A percentile compares a stretch with the other conserved stretches of the same genome.
These are phyloP conservation scores for Erannis defoliaria DNA, from an alignment of 2,888 invertebrate species.

Conservation along the genomic window DNA sequence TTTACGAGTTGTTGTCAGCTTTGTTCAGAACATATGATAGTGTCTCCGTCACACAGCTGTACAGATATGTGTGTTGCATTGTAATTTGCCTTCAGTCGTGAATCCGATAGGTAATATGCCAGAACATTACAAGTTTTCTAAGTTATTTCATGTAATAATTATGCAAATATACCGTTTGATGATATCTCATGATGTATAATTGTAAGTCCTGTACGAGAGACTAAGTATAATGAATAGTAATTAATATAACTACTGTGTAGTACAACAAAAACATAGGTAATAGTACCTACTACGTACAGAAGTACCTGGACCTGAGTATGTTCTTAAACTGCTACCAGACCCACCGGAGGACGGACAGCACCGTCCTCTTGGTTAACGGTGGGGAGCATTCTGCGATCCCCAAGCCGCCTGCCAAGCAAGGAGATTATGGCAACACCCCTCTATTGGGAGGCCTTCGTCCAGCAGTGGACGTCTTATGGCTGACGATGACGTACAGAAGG, in stretches of 20 bases:
- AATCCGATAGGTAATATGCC: slow-evolving; percentile 4
- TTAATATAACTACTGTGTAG: too few relatives aligned
- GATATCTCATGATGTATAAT: slow-evolving; percentile 20
- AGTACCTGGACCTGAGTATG: too few relatives aligned
- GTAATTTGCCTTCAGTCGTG: slow-evolving; percentile 8
- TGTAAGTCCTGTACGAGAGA: slow-evolving; percentile 20
- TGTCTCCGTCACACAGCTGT: neutral
- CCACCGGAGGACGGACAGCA: too few relatives aligned
- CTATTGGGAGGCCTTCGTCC: too few relatives aligned
- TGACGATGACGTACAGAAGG: too few relatives aligned
- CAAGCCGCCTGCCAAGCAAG: too few relatives aligned
- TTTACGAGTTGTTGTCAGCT: neutral
- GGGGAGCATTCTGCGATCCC: too few relatives aligned
- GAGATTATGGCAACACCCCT: too few relatives aligned
- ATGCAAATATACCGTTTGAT: slow-evolving; percentile 31
- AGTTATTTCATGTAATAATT: slow-evolving; percentile 21
- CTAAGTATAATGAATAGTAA: slow-evolving; percentile 16
- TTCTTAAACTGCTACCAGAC: too few relatives aligned
- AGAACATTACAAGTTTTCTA: slow-evolving; percentile 10
- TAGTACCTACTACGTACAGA: neutral
- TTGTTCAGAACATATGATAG: neutral
- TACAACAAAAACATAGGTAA: too few relatives aligned
- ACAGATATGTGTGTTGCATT: neutral
- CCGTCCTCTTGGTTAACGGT: too few relatives aligned
- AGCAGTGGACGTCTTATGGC: too few relatives aligned